Percentiles rank a stretch among this genome's conserved stretches.
These are phyloP conservation scores for Meandrusa payeni DNA, from an alignment of 2,888 invertebrate species.

Conservation along the genomic window DNA sequence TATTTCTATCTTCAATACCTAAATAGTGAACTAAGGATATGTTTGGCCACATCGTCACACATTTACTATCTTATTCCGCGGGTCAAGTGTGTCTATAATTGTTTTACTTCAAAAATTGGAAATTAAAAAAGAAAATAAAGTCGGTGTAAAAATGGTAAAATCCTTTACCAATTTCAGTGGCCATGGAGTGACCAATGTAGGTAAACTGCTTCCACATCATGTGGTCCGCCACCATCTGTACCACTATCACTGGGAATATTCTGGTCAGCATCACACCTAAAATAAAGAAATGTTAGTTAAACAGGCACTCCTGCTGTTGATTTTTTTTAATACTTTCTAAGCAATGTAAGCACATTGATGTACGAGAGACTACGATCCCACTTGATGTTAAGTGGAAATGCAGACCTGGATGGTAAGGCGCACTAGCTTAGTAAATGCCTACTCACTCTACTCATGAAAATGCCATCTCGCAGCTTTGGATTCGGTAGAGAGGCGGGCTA, in stretches of 20 bases:
- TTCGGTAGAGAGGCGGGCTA: no score
- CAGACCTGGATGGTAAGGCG: no score
- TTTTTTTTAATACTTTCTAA: not conserved
- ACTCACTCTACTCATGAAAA: no score
- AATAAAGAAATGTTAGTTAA: slow-evolving; percentile 16
- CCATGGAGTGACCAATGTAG: slow-evolving; percentile 67
- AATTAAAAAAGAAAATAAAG: not conserved
- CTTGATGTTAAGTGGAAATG: no score
- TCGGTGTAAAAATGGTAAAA: not conserved
- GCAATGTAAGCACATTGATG: not conserved
- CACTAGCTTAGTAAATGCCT: no score
- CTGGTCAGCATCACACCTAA: slow-evolving; percentile 54
- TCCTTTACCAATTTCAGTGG: slow-evolving; percentile 55
- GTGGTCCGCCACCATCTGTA: slow-evolving; percentile 48
- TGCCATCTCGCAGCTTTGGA: no score
- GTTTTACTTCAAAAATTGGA: not conserved
- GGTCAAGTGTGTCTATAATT: not conserved
- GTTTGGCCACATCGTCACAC: no score
- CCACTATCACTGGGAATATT: slow-evolving; percentile 54
- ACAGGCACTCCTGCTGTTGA: no score
- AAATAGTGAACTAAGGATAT: not conserved
- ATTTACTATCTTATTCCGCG: no score
- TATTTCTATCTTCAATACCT: not conserved
- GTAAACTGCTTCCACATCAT: slow-evolving; percentile 53
- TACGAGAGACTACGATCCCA: no score